phyloP scores from a whole-genome alignment of 2,888 invertebrate species.

The Ametastegia equiseti region DNA sequence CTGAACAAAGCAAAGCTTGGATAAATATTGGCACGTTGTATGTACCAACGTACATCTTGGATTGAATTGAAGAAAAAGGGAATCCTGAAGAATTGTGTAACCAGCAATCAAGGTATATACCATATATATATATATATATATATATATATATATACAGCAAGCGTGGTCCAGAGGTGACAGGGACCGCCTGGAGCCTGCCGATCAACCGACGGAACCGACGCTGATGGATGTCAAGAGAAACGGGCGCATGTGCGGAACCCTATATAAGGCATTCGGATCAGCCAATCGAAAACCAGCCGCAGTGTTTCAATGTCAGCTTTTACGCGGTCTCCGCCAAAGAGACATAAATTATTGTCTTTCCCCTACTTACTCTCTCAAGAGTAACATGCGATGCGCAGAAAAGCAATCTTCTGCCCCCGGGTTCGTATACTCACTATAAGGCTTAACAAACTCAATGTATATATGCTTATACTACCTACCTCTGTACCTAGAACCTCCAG shows the following conservation, averaged over 20 bases:
- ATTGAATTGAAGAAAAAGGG: too few relatives aligned
- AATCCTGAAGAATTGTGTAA: slow-evolving; percentile 54
- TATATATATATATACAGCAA: too few relatives aligned
- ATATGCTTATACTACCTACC: too few relatives aligned
- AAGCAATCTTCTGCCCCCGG: too few relatives aligned
- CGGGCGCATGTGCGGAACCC: slow-evolving; percentile 72
- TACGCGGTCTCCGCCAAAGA: slow-evolving; percentile 67
- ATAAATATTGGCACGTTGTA: not conserved
- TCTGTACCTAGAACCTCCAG: too few relatives aligned
- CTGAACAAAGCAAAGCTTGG: slow-evolving; percentile 34
- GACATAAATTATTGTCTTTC: slow-evolving; percentile 71
- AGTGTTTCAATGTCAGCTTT: slow-evolving; percentile 74
- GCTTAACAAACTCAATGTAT: too few relatives aligned
- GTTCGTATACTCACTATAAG: too few relatives aligned
- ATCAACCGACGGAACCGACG: slow-evolving; percentile 53
- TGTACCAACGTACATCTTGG: not conserved
- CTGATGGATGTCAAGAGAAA: slow-evolving; percentile 71
- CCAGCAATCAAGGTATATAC: slow-evolving; percentile 33
- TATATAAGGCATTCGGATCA: slow-evolving; percentile 71
- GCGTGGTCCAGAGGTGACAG: slow-evolving; percentile 62
- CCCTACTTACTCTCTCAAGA: slow-evolving; percentile 59
- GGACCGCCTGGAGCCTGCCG: slow-evolving; percentile 62
- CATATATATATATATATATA: too few relatives aligned
- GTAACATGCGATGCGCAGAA: slow-evolving; percentile 65
- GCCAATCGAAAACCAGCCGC: slow-evolving; percentile 71